Base-by-base conservation (phyloP, 2,113 vertebrate species). In the Zingel zingel region DNA sequence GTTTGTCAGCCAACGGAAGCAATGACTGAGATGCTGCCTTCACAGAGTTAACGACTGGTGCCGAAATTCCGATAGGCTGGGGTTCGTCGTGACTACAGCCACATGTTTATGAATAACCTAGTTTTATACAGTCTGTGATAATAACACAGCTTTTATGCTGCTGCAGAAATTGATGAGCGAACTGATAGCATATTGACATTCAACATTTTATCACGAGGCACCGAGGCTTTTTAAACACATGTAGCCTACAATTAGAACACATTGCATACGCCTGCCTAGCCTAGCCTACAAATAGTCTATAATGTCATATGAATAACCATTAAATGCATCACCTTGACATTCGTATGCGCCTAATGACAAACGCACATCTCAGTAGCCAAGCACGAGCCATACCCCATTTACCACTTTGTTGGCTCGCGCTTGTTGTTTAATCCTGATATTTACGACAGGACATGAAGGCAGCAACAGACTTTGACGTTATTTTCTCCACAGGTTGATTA, bases 61-160 rank as follows among this genome's bases (percentile, higher is more conserved):
- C 16, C 13, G 54, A 81, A 51, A 89, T 89, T 88, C 87, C 86
- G 78, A 89, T 78, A 77, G 82, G 80, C 82, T 83, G 59, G 1
- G 19, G 19, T 0, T 57, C 23, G 71, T 91, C 83, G 87, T 86
- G 84, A 87, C 90, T 54, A 36, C 3, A 69, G 64, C 51, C 86
- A 84, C 91, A 43, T 43, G 10, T 43, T 2, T 43, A 43, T 43
- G 10, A 43, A 11, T 43, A 43, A 43, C 39, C 10, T 11, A 43
- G 39, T 43, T 11, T 3, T 10, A 43, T 43, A 43, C 39, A 43
- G 39, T 43, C 39, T 43, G 10, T 43, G 39, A 43, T 43, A 43
- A 43, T 43, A 43, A 43, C 39, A 11, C 39, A 43, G 39, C 39
- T 43, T 43, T 43, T 11, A 16, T 66, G 36, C 9, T 30, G 59